Percentiles rank a stretch among this genome's conserved stretches.
phyloP scores from a whole-genome alignment of 2,113 vertebrate genomes.

The Indicator indicator region DNA sequence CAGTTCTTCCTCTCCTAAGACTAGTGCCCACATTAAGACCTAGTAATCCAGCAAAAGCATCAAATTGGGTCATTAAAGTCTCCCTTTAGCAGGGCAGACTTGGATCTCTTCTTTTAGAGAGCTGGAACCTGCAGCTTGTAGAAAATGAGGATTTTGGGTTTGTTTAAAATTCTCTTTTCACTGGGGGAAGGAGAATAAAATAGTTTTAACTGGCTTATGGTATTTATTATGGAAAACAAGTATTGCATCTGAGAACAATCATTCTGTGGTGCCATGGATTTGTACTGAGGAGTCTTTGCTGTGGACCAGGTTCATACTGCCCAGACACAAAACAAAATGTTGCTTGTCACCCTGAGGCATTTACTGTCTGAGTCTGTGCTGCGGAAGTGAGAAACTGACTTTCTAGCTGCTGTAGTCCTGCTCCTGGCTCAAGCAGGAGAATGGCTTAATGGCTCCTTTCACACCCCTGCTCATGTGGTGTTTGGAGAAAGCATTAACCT shows the following conservation, averaged over 20 bases:
- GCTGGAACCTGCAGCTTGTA: neutral
- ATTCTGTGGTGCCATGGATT: neutral
- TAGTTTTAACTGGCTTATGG: neutral
- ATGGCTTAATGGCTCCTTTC: slow-evolving; percentile 6
- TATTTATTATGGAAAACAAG: neutral
- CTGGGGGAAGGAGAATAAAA: neutral
- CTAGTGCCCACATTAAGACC: neutral
- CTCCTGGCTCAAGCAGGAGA: neutral
- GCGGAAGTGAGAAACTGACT: neutral
- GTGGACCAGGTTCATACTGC: neutral
- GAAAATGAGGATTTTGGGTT: neutral
- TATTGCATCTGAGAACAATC: neutral
- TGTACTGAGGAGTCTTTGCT: neutral
- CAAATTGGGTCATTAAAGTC: neutral
- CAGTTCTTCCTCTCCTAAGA: neutral
- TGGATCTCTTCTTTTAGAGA: neutral
- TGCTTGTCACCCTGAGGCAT: neutral
- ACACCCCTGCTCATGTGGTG: neutral
- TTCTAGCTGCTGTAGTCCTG: neutral
- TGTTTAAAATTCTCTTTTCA: neutral
- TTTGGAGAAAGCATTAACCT: neutral
- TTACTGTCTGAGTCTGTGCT: neutral
- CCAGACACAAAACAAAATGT: neutral
- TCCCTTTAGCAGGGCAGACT: neutral
- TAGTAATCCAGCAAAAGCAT: neutral